A percentile compares a stretch with the other conserved stretches of the same genome.
phyloP scores from a whole-genome alignment of 2,797 vertebrate species.

The Remorina albescens region DNA sequence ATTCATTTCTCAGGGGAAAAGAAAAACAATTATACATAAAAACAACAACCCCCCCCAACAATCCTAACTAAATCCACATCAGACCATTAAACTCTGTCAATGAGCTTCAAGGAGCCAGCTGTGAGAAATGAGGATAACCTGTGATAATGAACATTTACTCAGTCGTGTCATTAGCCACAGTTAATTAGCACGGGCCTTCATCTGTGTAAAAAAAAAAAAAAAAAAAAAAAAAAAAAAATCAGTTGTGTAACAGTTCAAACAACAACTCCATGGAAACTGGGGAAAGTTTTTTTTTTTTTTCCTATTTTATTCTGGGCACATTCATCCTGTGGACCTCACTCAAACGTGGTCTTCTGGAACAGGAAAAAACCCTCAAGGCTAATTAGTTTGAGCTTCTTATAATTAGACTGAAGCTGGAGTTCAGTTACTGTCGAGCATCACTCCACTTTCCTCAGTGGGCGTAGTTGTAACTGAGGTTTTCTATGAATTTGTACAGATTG shows the following conservation, averaged over 20 bases:
- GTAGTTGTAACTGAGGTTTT: no score
- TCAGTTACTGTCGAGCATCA: not conserved
- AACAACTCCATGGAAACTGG: slow-evolving; percentile 45
- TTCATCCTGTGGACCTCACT: slow-evolving; percentile 9
- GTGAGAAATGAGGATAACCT: slow-evolving; percentile 32
- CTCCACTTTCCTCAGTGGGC: not conserved
- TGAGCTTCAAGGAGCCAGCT: slow-evolving; percentile 18
- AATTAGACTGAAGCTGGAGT: slow-evolving; percentile 24
- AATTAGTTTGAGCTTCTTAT: slow-evolving; percentile 7
- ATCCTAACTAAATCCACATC: not conserved
- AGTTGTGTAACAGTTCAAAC: slow-evolving; percentile 31
- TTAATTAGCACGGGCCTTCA: slow-evolving; percentile 48
- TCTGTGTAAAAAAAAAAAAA: slow-evolving; percentile 38
- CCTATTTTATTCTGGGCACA: slow-evolving; percentile 28
- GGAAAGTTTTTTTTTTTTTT: slow-evolving; percentile 10
- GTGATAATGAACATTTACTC: slow-evolving; percentile 45
- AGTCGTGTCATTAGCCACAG: slow-evolving; percentile 41
- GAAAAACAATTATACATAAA: slow-evolving; percentile 1
- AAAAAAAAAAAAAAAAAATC: slow-evolving; percentile 38
- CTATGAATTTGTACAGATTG: not conserved
- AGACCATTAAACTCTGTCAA: slow-evolving; percentile 26
- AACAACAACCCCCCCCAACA: not conserved
- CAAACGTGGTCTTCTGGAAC: slow-evolving; percentile 10
- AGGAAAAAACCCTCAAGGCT: not conserved
- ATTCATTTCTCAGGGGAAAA: slow-evolving; percentile 17